Evolutionary conservation across 2,888 invertebrate genomes (phyloP).

Genomic region (Mesodorylaimus sp.): DNA sequence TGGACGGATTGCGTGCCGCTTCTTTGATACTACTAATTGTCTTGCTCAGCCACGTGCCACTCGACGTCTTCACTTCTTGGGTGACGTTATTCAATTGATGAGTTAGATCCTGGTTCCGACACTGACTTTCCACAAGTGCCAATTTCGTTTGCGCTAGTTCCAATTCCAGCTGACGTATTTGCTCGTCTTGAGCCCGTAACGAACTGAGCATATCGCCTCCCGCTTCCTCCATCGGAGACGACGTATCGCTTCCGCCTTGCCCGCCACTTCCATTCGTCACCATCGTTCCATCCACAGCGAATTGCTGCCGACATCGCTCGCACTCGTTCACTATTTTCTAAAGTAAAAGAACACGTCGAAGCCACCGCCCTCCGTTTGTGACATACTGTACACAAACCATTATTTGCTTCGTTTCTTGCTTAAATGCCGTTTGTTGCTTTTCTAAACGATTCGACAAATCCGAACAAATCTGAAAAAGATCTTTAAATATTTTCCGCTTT

Average conservation of each 20-base stretch:
- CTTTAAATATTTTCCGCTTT: no score
- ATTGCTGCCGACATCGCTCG: not conserved
- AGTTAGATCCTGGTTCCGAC: slow-evolving; percentile 77
- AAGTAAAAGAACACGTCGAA: not conserved
- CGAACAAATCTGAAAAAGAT: slow-evolving; percentile 36
- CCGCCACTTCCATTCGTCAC: not conserved
- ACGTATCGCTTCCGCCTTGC: not conserved
- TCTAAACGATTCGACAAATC: slow-evolving; percentile 68
- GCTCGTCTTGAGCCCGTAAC: slow-evolving; percentile 5
- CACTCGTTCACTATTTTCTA: not conserved
- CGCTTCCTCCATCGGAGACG: slow-evolving; percentile 28
- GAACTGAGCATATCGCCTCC: not conserved
- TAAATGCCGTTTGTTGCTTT: slow-evolving; percentile 50
- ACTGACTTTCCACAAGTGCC: slow-evolving; percentile 88
- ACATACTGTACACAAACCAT: slow-evolving; percentile 37
- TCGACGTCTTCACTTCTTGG: not conserved
- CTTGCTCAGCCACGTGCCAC: slow-evolving; percentile 71
- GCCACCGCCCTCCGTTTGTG: not conserved
- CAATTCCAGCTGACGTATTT: slow-evolving; percentile 67
- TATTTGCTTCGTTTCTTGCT: slow-evolving; percentile 44
- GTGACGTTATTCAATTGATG: slow-evolving; percentile 49
- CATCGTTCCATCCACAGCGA: not conserved
- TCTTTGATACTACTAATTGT: slow-evolving; percentile 50
- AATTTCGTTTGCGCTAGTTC: slow-evolving; percentile 90
- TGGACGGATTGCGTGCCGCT: slow-evolving; percentile 27